Conservation (phyloP, 2,888 invertebrate species). For the Eubasilissa splendida region DNA sequence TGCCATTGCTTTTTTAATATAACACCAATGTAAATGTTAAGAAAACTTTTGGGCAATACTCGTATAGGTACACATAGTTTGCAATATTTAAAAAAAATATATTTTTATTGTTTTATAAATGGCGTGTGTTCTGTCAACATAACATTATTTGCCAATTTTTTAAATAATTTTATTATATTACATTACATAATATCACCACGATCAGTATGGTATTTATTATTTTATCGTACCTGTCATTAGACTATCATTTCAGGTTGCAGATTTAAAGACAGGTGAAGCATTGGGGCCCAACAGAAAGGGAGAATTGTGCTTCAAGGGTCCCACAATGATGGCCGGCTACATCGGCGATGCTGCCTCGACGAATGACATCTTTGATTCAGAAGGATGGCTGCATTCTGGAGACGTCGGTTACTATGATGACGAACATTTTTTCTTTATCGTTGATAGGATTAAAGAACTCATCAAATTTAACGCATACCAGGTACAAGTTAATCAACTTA, state of each 20-base stretch:
- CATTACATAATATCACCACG: too few relatives aligned
- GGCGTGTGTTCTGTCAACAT: too few relatives aligned
- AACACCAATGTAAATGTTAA: too few relatives aligned
- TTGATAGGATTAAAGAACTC: constrained; percentile 90
- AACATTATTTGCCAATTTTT: too few relatives aligned
- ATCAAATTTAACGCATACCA: constrained; percentile 93
- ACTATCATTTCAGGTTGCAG: constrained; percentile 66
- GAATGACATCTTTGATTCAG: constrained; percentile 73
- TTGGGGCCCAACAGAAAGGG: constrained; percentile 81
- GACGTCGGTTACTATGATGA: constrained; percentile 88
- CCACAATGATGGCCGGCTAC: constrained; percentile 89
- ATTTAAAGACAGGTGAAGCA: constrained; percentile 75
- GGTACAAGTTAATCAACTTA: constrained; percentile 65
- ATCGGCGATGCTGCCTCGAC: constrained; percentile 81
- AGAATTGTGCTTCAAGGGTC: constrained; percentile 89
- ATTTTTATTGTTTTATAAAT: too few relatives aligned
- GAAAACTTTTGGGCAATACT: too few relatives aligned
- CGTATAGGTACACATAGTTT: too few relatives aligned
- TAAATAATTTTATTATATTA: too few relatives aligned
- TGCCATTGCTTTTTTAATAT: too few relatives aligned
- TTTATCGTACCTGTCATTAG: too few relatives aligned
- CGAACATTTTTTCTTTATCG: constrained; percentile 84
- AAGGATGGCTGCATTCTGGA: constrained; percentile 86
- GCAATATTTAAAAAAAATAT: too few relatives aligned
- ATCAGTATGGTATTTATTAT: too few relatives aligned